phyloP scores from a whole-genome alignment of 1,140 invertebrate species.

The Trichonephila inaurata region DNA sequence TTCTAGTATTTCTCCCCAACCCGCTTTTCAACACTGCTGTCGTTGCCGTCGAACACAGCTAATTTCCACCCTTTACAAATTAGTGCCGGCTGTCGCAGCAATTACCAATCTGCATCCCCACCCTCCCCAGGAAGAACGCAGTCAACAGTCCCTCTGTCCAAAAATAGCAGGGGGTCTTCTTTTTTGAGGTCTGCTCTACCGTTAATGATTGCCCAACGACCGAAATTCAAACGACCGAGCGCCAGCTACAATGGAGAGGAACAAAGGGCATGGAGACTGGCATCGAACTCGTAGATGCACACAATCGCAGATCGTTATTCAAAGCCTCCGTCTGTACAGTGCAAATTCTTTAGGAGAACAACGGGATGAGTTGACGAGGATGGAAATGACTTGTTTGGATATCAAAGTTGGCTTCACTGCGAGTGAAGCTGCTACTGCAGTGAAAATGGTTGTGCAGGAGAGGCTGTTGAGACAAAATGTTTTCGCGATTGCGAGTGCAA shows the following conservation, averaged over 20 bases:
- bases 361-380: background rate
- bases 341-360: background rate
- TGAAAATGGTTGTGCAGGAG: background rate
- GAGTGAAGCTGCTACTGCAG: background rate
- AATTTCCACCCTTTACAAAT: slow-evolving; percentile 62
- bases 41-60: slow-evolving; percentile 36
- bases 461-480: background rate
- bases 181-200: slow-evolving; percentile 56
- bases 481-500: too few species aligned
- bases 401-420: background rate
- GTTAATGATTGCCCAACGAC: slow-evolving; percentile 60
- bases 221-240: background rate
- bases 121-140: background rate
- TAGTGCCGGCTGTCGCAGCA: slow-evolving; percentile 56
- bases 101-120: slow-evolving; percentile 48
- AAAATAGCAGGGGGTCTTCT: slow-evolving; percentile 14
- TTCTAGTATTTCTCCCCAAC: background rate
- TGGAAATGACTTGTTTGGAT: slow-evolving; percentile 1
- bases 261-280: slow-evolving; percentile 36
- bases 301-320: slow-evolving; percentile 40
- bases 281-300: background rate
- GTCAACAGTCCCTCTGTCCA: slow-evolving; percentile 55
- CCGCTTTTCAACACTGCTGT: slow-evolving; percentile 3
- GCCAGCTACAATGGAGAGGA: slow-evolving; percentile 36
- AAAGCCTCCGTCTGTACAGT: background rate